Base-by-base conservation (phyloP, 2,797 vertebrate species). In the Naso thynnoides region DNA sequence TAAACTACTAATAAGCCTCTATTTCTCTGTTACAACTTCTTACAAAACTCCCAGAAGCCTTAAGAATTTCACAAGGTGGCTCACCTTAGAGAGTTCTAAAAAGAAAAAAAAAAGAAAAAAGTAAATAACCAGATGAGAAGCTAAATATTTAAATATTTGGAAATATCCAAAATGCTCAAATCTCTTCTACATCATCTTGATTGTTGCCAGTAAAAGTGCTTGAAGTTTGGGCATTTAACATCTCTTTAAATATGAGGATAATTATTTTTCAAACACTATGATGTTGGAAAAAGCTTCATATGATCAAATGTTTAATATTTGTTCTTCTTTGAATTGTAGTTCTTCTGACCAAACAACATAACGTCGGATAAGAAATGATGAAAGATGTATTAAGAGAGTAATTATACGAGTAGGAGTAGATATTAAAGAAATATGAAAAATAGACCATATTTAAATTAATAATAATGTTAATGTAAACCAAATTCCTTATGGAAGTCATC, bases 1-100 rank as follows among this genome's bases (percentile, higher is more conserved):
- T 62, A 62, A 56, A 70, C 65, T 81, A 76, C 73, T 82, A 14
- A 85, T 81, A 84, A 52, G 60, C 60, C 65, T 52, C 57, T 63
- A 73, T 50, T 50, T 52, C 44, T 64, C 27, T n/a, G n/a, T 61
- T 54, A 54, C 27, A 54, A 9, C 21, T 6, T 54, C 16, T 21
- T 18, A 3, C 8, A 21, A 47, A 71, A 59, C 11, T 21, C 16
- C 26, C 24, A 19, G 11, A 48, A 49, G 55, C 23, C 31, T 31
- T 13, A 42, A 39, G 54, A 9, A 21, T 15, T 42, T 18, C 31
- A 16, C 5, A 50, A 33, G 26, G 11, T 36, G 8, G 11, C 11
- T 8, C 11, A 36, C 33, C n/a, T n/a, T n/a, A n/a, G n/a, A n/a
- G n/a, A n/a, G n/a, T n/a, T n/a, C n/a, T n/a, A n/a, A n/a, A n/a